Evolutionary conservation across 2,113 vertebrate genomes (phyloP), one percentile per base, ranked within the genome.

Genomic region (Albula goreensis): DNA sequence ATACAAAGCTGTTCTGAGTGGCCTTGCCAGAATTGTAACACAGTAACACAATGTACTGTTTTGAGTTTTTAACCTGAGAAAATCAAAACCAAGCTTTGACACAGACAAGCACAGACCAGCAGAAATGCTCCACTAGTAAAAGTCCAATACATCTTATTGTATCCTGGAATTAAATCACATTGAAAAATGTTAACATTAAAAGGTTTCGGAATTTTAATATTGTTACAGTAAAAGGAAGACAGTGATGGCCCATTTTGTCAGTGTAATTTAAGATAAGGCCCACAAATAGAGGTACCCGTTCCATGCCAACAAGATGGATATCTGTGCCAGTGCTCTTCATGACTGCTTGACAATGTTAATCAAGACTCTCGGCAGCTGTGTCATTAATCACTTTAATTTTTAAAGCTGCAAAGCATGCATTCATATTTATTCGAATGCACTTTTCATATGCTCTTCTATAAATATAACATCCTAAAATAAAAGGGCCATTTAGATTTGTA

Each of bases 251-350:
- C 60, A 66, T 66, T 66, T 7, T 22, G 17, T 4, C 60, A 66
- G 1, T 22, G 17, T 0, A 22, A 2, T 19, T 66, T 22, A 5
- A 66, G 17, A 22, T 5, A 66, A 19, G 60, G 31, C 1, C 31
- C 31, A 41, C 31, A 41, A 41, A 5, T 5, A 66, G 60, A 66
- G 22, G 17, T 22, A 19, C 3, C 22, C 48, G 4, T 83, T 25
- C 51, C 49, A 74, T 22, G 49, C 19, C 15, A 50, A 22, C 10
- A 0, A n/a, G 25, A 66, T 50, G 41, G 81, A 56, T 78, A 5
- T 78, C 9, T 70, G 51, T 17, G 48, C 82, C 0, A 60, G 90
- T 92, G 91, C 92, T 93, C 91, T 88, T 19, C 50, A 66, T 60
- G 57, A 60, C 17, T 60, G 57, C 57, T 60, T 60, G 11, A 60